Conservation (phyloP, 2,113 vertebrate species). For the Nestor notabilis region DNA sequence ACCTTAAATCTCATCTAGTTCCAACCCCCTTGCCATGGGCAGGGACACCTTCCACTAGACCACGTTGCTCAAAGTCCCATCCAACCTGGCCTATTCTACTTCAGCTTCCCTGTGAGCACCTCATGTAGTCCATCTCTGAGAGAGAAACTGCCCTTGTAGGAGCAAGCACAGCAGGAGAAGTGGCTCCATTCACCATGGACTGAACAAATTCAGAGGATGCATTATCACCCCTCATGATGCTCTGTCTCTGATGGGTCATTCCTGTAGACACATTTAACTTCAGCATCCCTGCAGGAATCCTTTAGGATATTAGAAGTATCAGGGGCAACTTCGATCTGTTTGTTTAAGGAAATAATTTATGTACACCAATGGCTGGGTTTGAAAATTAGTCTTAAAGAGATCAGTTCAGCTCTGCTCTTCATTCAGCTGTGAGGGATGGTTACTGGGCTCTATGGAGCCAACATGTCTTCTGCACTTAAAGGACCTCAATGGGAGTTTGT, state of each 20-base stretch:
- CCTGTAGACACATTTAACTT: not conserved
- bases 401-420: not conserved
- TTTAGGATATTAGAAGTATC: not conserved
- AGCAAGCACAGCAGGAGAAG: fast-evolving
- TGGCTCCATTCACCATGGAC: fast-evolving
- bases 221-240: fast-evolving
- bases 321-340: not conserved
- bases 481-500: fast-evolving
- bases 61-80: not conserved
- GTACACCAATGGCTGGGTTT: not conserved
- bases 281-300: not conserved
- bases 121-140: no score
- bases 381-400: not conserved
- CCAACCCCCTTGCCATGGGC: not conserved
- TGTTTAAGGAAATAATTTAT: not conserved
- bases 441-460: not conserved
- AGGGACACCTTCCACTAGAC: not conserved
- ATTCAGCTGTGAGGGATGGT: not conserved
- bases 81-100: not conserved
- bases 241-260: not conserved
- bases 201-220: not conserved
- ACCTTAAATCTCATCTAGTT: not conserved
- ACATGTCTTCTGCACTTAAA: not conserved
- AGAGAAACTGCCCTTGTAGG: not conserved
- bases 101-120: not conserved